Conservation (phyloP, 1,140 invertebrate species). For the Frieseomelitta varia region DNA sequence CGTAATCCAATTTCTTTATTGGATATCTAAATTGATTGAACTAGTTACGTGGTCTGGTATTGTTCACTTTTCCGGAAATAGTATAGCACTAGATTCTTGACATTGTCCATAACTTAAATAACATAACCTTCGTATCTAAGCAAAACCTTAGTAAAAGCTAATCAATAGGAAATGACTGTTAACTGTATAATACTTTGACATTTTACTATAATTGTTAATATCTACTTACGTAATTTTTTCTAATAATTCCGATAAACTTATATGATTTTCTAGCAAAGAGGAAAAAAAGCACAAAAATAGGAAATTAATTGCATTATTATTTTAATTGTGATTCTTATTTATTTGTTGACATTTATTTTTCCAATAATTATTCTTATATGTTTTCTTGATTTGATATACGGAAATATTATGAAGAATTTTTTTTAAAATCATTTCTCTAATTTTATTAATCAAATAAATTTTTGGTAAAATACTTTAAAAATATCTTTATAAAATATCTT, state of each 20-base stretch:
- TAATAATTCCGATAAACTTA: not conserved
- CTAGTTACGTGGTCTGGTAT: not conserved
- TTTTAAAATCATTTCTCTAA: no score
- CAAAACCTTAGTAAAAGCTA: not conserved
- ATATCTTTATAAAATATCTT: not conserved
- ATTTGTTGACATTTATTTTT: not conserved
- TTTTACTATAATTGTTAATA: conserved; percentile 3
- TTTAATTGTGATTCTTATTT: not conserved
- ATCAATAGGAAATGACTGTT: not conserved
- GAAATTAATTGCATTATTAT: not conserved
- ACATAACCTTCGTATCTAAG: conserved; percentile 2
- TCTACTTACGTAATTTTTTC: not conserved
- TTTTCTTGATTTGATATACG: not conserved
- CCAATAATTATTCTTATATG: not conserved
- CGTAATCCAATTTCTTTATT: not conserved
- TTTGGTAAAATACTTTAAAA: not conserved
- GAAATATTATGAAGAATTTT: no score
- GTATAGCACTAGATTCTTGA: not conserved
- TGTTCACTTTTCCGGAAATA: not conserved
- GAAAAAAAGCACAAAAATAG: not conserved
- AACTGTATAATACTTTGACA: conserved; percentile 10
- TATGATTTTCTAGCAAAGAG: not conserved
- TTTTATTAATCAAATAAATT: not conserved
- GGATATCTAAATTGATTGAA: not conserved
- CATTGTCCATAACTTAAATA: conserved; percentile 16